phyloP scores from a whole-genome alignment of 2,888 invertebrate genomes.

The Amphipyra berbera region DNA sequence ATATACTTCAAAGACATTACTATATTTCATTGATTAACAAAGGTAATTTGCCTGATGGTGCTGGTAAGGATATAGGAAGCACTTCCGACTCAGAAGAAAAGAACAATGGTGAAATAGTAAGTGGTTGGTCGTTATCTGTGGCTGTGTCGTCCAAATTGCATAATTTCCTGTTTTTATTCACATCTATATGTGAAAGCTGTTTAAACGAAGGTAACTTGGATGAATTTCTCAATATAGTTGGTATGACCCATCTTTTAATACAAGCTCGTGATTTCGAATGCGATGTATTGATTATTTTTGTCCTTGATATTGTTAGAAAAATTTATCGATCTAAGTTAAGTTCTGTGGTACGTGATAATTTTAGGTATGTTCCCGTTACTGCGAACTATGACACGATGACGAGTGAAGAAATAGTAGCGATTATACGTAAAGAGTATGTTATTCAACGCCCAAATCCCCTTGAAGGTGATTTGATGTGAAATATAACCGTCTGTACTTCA shows the following conservation, averaged over 20 bases:
- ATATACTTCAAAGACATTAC: no score
- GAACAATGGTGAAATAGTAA: no score
- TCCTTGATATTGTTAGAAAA: neutral
- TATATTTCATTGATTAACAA: no score
- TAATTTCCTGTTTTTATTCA: neutral
- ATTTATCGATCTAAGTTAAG: neutral
- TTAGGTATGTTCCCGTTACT: neutral
- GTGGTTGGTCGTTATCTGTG: neutral
- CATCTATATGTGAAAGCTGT: neutral
- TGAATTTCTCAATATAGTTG: no score
- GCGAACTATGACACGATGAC: neutral
- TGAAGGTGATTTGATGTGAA: no score
- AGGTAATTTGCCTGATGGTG: no score
- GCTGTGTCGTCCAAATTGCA: constrained; percentile 14
- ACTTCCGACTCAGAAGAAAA: no score
- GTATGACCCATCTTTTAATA: no score
- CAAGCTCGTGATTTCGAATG: no score
- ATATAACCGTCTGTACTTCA: no score
- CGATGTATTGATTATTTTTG: neutral
- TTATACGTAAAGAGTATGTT: neutral
- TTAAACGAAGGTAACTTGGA: neutral
- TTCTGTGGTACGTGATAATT: neutral
- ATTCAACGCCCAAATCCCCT: no score
- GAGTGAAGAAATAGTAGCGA: neutral
- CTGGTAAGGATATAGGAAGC: neutral